A percentile compares a stretch with the other conserved stretches of the same genome.
phyloP scores from a whole-genome alignment of 2,113 vertebrate genomes.

The Heterochromis multidens region DNA sequence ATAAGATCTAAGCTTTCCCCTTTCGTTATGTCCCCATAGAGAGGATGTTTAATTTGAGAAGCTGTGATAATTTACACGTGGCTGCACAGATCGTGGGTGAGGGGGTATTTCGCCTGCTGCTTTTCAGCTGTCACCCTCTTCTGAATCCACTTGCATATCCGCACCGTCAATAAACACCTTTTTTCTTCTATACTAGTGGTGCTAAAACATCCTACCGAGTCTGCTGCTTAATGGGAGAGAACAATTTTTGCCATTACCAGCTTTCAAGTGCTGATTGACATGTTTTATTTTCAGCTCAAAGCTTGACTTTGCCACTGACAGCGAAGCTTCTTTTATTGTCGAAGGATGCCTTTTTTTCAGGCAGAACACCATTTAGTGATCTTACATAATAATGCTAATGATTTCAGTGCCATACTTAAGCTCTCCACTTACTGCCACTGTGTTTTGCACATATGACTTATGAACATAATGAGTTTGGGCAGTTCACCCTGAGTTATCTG shows the following conservation, averaged over 20 bases:
- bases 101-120: slow-evolving; percentile 36
- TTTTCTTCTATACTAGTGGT: background rate
- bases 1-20: background rate
- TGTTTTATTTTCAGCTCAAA: slow-evolving; percentile 20
- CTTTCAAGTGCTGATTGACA: slow-evolving; percentile 12
- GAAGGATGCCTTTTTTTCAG: background rate
- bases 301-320: slow-evolving; percentile 8
- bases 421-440: background rate
- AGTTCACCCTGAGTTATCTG: background rate
- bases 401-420: slow-evolving; percentile 14
- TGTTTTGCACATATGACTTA: slow-evolving; percentile 1
- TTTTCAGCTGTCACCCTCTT: slow-evolving; percentile 55
- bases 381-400: slow-evolving; percentile 52
- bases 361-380: slow-evolving; percentile 23
- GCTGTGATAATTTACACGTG: slow-evolving; percentile 21
- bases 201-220: background rate
- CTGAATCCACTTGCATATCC: slow-evolving; percentile 5
- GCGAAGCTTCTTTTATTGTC: background rate
- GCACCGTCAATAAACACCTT: background rate
- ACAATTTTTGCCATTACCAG: background rate
- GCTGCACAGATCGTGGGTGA: slow-evolving; percentile 31
- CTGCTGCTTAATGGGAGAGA: background rate
- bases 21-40: background rate
- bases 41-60: slow-evolving; percentile 35
- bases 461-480: background rate